Evolutionary conservation across 2,888 invertebrate genomes (phyloP).

Genomic region (Entomobrya proxima): DNA sequence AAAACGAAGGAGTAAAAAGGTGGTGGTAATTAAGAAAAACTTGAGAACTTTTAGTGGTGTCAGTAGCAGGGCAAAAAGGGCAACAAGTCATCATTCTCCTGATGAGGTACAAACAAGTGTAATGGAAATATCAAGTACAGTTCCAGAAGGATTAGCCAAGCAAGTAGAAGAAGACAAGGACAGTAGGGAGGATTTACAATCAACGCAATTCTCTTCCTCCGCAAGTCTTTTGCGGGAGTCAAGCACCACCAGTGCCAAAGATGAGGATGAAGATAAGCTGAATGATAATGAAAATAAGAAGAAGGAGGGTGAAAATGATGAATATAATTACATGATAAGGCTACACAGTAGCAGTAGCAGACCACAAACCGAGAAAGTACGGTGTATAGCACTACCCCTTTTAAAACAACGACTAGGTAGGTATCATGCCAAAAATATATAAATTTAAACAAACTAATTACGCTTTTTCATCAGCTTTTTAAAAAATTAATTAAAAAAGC

Average conservation of each 20-base stretch:
- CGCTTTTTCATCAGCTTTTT: neutral
- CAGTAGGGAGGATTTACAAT: neutral
- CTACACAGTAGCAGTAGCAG: neutral
- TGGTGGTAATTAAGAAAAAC: conserved; percentile 22
- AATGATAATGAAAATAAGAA: neutral
- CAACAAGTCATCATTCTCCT: neutral
- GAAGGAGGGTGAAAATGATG: neutral
- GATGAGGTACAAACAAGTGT: neutral
- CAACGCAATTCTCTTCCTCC: neutral
- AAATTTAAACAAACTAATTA: conserved; percentile 25
- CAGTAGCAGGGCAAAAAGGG: no score
- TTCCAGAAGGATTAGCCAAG: neutral
- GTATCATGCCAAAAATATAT: neutral
- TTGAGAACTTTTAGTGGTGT: no score
- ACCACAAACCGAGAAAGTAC: conserved; percentile 15
- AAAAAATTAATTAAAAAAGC: neutral
- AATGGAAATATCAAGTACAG: conserved; percentile 2
- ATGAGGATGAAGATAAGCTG: neutral
- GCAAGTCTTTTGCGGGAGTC: neutral
- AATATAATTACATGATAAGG: neutral
- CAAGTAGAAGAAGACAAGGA: neutral
- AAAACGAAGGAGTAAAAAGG: neutral
- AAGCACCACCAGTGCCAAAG: neutral
- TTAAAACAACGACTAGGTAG: conserved; percentile 71
- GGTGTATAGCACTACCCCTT: conserved; percentile 57